Evolutionary conservation across 2,888 invertebrate genomes (phyloP).

Genomic region (Perizoma flavofasciatum): DNA sequence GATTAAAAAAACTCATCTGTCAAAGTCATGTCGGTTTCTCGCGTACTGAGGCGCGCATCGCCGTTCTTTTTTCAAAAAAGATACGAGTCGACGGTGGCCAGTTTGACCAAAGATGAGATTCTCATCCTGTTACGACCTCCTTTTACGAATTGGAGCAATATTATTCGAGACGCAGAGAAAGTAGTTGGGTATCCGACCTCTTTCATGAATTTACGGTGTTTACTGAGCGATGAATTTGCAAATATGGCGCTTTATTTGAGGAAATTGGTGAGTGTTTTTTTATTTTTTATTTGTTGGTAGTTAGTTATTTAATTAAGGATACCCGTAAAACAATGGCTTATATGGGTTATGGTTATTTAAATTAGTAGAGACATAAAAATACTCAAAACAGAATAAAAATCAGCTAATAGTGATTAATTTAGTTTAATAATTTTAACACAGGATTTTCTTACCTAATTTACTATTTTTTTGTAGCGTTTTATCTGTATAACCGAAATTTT

Average conservation of each 20-base stretch:
- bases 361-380: no score
- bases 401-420: no score
- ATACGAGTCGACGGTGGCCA: conserved; percentile 73
- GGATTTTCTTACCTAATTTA: no score
- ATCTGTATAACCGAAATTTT: no score
- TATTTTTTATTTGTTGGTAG: not conserved
- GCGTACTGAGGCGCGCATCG: conserved; percentile 65
- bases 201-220: conserved; percentile 83
- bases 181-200: conserved; percentile 84
- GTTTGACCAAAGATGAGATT: conserved; percentile 77
- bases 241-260: conserved; percentile 81
- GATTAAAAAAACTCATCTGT: conserved; percentile 27
- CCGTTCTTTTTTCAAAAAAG: conserved; percentile 73
- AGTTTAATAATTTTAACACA: no score
- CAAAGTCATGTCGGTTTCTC: conserved; percentile 66
- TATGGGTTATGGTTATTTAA: no score
- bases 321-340: no score
- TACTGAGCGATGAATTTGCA: conserved; percentile 85
- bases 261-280: conserved; percentile 68
- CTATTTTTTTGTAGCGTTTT: no score
- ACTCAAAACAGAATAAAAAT: no score
- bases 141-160: conserved; percentile 77
- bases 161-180: conserved; percentile 79
- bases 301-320: not conserved
- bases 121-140: conserved; percentile 71